These are phyloP conservation scores for Mohoua ochrocephala DNA, from an alignment of 2,113 vertebrate species.

Conservation along the genomic window DNA sequence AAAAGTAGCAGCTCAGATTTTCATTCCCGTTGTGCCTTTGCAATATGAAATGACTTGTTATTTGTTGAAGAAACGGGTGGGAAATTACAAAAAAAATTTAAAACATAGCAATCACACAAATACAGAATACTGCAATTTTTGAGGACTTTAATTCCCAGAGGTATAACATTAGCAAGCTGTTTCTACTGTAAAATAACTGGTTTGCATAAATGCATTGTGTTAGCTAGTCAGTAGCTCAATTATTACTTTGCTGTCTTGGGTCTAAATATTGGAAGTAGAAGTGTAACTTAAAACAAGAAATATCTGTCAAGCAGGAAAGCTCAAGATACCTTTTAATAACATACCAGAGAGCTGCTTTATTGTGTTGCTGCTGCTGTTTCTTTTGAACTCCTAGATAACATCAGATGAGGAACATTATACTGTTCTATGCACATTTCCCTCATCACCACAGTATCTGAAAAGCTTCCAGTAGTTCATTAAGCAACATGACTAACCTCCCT, in stretches of 20 bases:
- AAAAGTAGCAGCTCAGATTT: background rate
- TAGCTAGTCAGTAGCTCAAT: background rate
- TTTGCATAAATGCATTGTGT: background rate
- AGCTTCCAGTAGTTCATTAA: constrained; percentile 58
- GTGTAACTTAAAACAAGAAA: constrained; percentile 53
- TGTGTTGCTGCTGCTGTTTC: background rate
- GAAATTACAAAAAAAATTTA: background rate
- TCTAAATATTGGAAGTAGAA: constrained; percentile 31
- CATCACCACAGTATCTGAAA: constrained; percentile 46
- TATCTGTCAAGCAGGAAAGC: constrained; percentile 53
- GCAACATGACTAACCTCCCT: constrained; percentile 47
- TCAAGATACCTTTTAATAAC: constrained; percentile 30
- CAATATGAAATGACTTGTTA: background rate
- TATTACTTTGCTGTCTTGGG: background rate
- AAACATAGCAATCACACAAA: background rate
- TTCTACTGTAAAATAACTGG: background rate
- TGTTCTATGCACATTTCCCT: constrained; percentile 29
- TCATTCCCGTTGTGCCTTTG: background rate
- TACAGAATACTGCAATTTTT: background rate
- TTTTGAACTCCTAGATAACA: constrained; percentile 51
- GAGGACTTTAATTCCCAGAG: background rate
- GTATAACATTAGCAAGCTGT: background rate
- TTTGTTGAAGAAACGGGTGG: background rate
- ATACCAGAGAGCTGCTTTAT: constrained; percentile 12
- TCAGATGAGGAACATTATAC: constrained; percentile 43